Evolutionary conservation across 92 coral and sea anemone genomes (phyloP), one percentile per base, ranked within the genome.

Genomic region (Scolanthus callimorphus): DNA sequence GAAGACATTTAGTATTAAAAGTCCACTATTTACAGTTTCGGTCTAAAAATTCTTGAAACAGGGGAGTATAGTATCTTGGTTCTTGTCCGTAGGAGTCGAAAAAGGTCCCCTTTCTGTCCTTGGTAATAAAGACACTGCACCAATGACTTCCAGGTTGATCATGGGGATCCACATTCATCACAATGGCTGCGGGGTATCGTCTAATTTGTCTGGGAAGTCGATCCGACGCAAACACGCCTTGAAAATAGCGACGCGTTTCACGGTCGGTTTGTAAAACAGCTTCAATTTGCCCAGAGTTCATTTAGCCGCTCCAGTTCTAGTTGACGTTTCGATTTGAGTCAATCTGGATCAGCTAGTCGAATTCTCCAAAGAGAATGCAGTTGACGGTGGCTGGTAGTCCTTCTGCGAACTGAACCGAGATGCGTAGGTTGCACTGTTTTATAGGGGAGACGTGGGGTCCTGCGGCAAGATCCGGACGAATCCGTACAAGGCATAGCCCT

Each of bases 161-260:
- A 23, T 41, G 30, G 0, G 77, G 71, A 24, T 77, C 78, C 3
- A 57, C 79, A 46, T 70, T 77, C 19, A 67, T 72, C 29, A 77
- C 46, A 17, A 60, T 54, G 28, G 72, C 78, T 22, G 60, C 55
- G 9, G 77, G 84, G 41, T 55, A 68, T 2, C 9, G 26, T 11
- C 24, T 4, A 11, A 69, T 67, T 11, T 17, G 26, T 19, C 37
- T 26, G 4, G 89, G 83, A 23, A 69, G 62, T 11, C 30, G 31
- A 31, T 77, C 79, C 39, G 71, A 60, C 1, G 80, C 60, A 43
- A 29, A 74, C 29, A 63, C 73, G 17, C 80, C 80, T 20, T n/a
- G 67, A 48, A 74, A 74, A n/a, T n/a, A n/a, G n/a, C n/a, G n/a
- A n/a, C n/a, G n/a, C n/a, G n/a, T n/a, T 15, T 55, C 21, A 25